Percentiles rank a stretch among this genome's conserved stretches.
Conservation (phyloP, 2,113 vertebrate genomes). For the Eretmochelys imbricata region DNA sequence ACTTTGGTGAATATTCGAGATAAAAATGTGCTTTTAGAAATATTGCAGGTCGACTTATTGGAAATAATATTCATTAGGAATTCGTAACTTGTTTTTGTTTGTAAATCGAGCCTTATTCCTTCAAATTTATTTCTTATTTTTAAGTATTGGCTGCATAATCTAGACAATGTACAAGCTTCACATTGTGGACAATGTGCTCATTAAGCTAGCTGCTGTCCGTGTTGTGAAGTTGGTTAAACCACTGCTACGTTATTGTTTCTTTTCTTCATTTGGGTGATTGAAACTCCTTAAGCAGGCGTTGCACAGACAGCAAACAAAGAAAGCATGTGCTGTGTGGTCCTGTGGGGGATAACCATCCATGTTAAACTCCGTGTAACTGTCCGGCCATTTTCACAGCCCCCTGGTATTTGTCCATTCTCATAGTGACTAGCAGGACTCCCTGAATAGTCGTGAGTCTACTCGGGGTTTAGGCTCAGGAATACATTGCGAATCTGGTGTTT, state of each 20-base stretch:
- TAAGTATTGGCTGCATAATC: background rate
- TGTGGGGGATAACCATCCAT: constrained; percentile 11
- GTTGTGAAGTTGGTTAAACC: background rate
- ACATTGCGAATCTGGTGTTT: background rate
- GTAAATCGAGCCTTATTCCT: constrained; percentile 18
- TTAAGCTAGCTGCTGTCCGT: background rate
- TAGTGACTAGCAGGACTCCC: background rate
- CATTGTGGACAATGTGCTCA: background rate
- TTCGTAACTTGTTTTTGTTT: background rate
- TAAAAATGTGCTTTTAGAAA: background rate
- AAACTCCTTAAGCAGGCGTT: constrained; percentile 29
- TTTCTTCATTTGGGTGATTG: background rate
- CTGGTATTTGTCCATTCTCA: background rate
- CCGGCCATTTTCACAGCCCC: background rate
- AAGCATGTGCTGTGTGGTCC: background rate
- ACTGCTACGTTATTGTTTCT: background rate
- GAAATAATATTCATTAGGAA: constrained; percentile 7
- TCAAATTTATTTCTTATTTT: background rate
- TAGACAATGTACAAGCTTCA: background rate
- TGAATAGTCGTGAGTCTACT: background rate
- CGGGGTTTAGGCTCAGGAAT: background rate
- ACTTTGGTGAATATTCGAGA: background rate
- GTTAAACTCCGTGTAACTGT: constrained; percentile 30
- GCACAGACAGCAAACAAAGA: background rate
- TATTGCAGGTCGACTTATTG: background rate